Evolutionary conservation across 2,113 vertebrate genomes (phyloP).

Genomic region (Diphyllodes magnificus): DNA sequence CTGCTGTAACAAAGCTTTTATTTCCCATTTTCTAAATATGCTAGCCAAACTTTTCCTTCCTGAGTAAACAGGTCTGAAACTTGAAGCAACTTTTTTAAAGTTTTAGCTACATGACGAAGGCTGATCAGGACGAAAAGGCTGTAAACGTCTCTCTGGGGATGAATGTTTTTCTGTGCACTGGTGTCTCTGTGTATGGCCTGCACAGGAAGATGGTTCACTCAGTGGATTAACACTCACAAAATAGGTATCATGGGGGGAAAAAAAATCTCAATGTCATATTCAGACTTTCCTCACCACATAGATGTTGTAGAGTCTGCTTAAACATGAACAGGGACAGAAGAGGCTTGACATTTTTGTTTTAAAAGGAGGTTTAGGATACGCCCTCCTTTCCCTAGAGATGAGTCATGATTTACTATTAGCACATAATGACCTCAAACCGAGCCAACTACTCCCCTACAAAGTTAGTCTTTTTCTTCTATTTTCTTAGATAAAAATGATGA

Average conservation of each 20-base stretch:
- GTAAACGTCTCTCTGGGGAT: background rate
- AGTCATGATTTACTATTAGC: background rate
- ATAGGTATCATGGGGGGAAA: accelerated
- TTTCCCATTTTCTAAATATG: background rate
- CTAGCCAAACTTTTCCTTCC: background rate
- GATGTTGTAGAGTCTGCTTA: background rate
- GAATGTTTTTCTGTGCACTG: background rate
- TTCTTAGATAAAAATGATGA: background rate
- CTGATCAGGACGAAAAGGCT: background rate
- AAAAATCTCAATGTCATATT: background rate
- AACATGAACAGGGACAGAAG: background rate
- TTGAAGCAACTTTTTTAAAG: background rate
- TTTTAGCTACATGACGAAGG: background rate
- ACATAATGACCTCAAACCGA: background rate
- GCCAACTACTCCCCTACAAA: background rate
- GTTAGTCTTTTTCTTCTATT: background rate
- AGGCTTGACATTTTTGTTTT: background rate
- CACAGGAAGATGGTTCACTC: background rate
- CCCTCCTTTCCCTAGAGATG: no score
- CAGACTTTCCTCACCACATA: background rate
- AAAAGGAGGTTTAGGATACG: background rate
- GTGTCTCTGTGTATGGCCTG: background rate
- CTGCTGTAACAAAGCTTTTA: background rate
- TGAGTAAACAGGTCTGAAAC: background rate
- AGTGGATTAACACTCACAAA: background rate